phyloP scores from a whole-genome alignment of 2,797 vertebrate genomes.

The Oreochromis grahami region DNA sequence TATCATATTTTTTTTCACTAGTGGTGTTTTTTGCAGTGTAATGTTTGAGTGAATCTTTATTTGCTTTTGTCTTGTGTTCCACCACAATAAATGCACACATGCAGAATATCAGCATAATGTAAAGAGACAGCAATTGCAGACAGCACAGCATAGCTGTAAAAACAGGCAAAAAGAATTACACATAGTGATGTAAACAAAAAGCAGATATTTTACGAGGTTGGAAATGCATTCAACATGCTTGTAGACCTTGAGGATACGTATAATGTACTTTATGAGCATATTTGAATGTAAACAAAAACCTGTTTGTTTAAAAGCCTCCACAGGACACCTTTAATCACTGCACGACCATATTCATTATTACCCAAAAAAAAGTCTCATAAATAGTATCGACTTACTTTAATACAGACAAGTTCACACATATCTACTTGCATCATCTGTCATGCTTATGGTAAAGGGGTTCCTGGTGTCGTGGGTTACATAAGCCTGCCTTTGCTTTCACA shows the following conservation, averaged over 20 bases:
- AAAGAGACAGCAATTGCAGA: neutral
- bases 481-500: conserved; percentile 25
- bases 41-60: neutral
- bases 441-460: neutral
- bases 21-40: neutral
- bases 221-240: conserved; percentile 27
- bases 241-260: conserved; percentile 11
- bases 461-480: conserved; percentile 31
- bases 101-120: neutral
- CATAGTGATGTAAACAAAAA: conserved; percentile 3
- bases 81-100: neutral
- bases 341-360: conserved; percentile 24
- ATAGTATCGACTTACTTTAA: conserved; percentile 5
- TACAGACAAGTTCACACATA: neutral
- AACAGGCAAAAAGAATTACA: neutral
- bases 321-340: conserved; percentile 36
- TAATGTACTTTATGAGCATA: conserved; percentile 3
- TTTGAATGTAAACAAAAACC: conserved; percentile 11
- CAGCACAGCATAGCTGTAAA: neutral
- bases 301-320: conserved; percentile 24
- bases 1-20: neutral
- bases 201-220: conserved; percentile 18
- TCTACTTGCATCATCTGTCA: conserved; percentile 24
- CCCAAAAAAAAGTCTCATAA: neutral
- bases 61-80: neutral